These are phyloP conservation scores for Hipparchia semele DNA, from an alignment of 2,888 invertebrate species.

Conservation along the genomic window DNA sequence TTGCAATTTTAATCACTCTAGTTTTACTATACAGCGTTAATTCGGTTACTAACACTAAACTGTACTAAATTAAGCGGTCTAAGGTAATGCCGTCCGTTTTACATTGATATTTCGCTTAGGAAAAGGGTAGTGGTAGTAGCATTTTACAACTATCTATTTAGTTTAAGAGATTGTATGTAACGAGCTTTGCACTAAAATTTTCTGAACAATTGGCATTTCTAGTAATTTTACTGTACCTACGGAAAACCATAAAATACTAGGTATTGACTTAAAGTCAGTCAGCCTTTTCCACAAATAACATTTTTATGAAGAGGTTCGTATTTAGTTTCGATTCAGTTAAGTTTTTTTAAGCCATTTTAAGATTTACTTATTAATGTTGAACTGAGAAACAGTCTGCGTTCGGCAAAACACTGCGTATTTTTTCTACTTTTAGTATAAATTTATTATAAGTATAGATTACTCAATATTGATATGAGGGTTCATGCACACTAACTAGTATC, in stretches of 20 bases:
- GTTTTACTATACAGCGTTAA: too few relatives aligned
- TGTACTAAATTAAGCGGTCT: too few relatives aligned
- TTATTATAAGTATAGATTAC: neutral
- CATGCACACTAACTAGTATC: constrained; percentile 3
- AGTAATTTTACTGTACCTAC: neutral
- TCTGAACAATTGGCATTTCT: neutral
- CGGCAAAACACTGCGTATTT: neutral
- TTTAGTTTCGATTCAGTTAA: neutral
- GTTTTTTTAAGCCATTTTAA: too few relatives aligned
- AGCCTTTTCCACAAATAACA: neutral
- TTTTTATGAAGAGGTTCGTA: neutral
- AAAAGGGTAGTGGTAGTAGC: too few relatives aligned
- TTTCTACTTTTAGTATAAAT: neutral
- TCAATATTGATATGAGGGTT: neutral
- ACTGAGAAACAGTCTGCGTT: neutral
- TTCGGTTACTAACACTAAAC: too few relatives aligned
- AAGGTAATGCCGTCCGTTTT: too few relatives aligned
- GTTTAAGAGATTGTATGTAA: too few relatives aligned
- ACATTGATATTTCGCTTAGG: too few relatives aligned
- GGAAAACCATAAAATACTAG: neutral
- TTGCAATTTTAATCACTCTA: neutral
- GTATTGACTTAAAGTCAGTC: neutral
- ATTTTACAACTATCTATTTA: too few relatives aligned
- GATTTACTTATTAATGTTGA: neutral
- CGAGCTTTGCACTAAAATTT: too few relatives aligned